Conservation (phyloP, 2,888 invertebrate species). For the Tyria jacobaeae region DNA sequence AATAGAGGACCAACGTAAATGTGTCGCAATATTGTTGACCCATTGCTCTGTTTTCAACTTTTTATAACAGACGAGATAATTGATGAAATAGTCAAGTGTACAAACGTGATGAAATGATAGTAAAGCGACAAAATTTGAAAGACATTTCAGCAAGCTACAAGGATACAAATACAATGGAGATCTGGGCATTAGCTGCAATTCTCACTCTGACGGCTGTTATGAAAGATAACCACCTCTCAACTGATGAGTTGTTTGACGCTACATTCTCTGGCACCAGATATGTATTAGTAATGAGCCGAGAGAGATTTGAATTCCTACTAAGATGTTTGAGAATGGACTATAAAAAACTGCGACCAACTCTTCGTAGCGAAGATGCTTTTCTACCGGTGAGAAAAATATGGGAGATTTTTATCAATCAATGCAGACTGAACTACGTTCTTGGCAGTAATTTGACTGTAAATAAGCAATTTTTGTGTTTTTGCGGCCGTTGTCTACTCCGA, state of each 20-base stretch:
- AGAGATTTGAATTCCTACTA: not conserved
- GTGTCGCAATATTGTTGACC: not conserved
- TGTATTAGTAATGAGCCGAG: not conserved
- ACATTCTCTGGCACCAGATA: not conserved
- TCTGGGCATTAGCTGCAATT: not conserved
- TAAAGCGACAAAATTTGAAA: conserved; percentile 3
- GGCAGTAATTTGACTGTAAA: no score
- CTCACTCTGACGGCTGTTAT: not conserved
- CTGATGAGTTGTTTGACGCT: not conserved
- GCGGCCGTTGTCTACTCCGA: no score
- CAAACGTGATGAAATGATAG: not conserved
- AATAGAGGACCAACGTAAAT: not conserved
- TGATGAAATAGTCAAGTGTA: not conserved
- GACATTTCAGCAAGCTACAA: not conserved
- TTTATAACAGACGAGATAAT: not conserved
- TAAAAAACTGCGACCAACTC: no score
- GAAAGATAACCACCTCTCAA: not conserved
- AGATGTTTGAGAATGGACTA: no score
- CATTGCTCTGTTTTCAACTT: not conserved
- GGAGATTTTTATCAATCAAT: no score
- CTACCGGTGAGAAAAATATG: no score
- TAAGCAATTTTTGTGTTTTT: no score
- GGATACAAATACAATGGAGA: not conserved
- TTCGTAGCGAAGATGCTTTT: no score
- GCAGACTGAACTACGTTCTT: no score